Conservation (phyloP, 2,797 vertebrate species). For the Leuciscus waleckii region DNA sequence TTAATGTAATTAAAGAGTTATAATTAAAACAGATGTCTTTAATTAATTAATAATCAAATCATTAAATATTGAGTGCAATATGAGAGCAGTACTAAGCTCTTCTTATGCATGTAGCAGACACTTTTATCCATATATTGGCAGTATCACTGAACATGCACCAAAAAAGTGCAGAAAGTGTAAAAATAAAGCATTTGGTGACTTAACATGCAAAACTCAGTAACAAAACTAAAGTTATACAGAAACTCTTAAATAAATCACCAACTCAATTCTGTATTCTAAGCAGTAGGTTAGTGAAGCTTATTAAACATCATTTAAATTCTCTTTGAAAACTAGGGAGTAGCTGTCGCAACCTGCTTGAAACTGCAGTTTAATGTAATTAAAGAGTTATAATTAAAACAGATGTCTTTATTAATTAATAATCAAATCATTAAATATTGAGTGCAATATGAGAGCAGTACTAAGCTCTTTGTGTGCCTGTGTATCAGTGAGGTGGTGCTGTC, state of each 20-base stretch:
- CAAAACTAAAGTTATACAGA: not conserved
- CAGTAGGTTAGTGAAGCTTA: conserved; percentile 28
- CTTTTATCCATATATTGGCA: not conserved
- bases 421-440: conserved; percentile 6
- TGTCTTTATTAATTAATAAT: conserved; percentile 32
- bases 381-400: conserved; percentile 31
- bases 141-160: conserved; percentile 1
- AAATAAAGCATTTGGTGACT: not conserved
- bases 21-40: conserved; percentile 31
- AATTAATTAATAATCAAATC: conserved; percentile 28
- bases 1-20: conserved; percentile 20
- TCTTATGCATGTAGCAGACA: not conserved
- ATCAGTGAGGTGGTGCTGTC: conserved; percentile 28
- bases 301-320: conserved; percentile 50
- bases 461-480: not conserved
- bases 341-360: conserved; percentile 22
- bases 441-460: not conserved
- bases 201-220: conserved; percentile 4
- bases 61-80: conserved; percentile 1
- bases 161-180: not conserved
- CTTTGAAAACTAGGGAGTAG: conserved; percentile 23
- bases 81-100: not conserved
- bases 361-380: conserved; percentile 13
- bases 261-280: not conserved
- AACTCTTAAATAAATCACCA: conserved; percentile 1